These are phyloP conservation scores for Conomelus anceps DNA, from an alignment of 2,888 invertebrate species.

Conservation along the genomic window DNA sequence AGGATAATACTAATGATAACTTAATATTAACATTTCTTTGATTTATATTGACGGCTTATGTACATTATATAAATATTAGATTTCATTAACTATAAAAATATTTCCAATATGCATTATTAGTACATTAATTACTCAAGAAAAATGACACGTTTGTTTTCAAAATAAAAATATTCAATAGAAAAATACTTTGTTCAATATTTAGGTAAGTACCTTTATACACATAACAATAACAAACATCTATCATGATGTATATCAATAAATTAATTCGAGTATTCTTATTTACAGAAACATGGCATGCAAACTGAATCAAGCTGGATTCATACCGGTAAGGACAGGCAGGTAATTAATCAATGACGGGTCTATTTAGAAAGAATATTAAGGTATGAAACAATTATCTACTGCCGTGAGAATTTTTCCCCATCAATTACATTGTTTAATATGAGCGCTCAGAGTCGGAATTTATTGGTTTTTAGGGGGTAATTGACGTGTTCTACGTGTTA, in stretches of 20 bases:
- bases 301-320: neutral
- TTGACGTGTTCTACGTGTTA: no score
- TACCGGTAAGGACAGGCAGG: neutral
- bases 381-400: no score
- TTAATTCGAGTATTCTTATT: neutral
- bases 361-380: no score
- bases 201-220: neutral
- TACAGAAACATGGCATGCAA: neutral
- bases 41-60: neutral
- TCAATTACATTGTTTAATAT: no score
- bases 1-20: neutral
- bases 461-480: no score
- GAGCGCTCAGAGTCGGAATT: no score
- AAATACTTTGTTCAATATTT: neutral
- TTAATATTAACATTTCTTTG: neutral
- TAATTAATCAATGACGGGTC: no score
- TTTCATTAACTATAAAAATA: neutral
- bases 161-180: neutral
- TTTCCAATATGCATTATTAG: neutral
- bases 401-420: no score
- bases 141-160: neutral
- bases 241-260: neutral
- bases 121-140: neutral
- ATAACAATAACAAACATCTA: neutral
- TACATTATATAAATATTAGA: neutral